Conservation (phyloP, 2,888 invertebrate species). For the Limnephilus auricula region DNA sequence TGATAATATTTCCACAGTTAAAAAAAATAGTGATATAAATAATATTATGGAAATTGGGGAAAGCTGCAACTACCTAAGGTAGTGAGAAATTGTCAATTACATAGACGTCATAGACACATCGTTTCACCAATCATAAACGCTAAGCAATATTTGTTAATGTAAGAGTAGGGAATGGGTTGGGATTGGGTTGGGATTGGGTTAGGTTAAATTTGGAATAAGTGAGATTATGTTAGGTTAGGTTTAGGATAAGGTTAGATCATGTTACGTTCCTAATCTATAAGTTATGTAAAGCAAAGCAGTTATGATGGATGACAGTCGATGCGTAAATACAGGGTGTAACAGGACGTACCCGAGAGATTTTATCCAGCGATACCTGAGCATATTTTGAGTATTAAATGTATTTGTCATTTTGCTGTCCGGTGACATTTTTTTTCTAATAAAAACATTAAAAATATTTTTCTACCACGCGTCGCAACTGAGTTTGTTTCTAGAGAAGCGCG, state of each 20-base stretch:
- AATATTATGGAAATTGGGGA: not conserved
- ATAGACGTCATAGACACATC: not conserved
- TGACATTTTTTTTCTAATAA: too few species aligned
- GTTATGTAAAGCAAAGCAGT: not conserved
- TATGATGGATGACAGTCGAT: too few species aligned
- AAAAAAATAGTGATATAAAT: not conserved
- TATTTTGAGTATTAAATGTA: too few species aligned
- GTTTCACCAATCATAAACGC: not conserved
- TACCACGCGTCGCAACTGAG: too few species aligned
- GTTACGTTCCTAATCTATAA: not conserved
- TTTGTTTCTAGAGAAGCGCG: too few species aligned
- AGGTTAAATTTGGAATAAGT: not conserved
- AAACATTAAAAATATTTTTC: too few species aligned
- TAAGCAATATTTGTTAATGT: not conserved
- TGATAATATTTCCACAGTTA: not conserved
- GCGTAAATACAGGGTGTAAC: too few species aligned
- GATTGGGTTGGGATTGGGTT: not conserved
- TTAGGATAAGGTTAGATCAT: not conserved
- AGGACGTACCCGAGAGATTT: too few species aligned
- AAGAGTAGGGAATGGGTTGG: not conserved
- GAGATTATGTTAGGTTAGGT: not conserved
- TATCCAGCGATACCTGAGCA: too few species aligned
- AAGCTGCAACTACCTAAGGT: not conserved
- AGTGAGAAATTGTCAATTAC: not conserved
- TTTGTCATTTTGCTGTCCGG: too few species aligned